Evolutionary conservation across 2,888 invertebrate species (phyloP), one percentile per base, ranked within the genome.

Genomic region (Eudemis profundana): DNA sequence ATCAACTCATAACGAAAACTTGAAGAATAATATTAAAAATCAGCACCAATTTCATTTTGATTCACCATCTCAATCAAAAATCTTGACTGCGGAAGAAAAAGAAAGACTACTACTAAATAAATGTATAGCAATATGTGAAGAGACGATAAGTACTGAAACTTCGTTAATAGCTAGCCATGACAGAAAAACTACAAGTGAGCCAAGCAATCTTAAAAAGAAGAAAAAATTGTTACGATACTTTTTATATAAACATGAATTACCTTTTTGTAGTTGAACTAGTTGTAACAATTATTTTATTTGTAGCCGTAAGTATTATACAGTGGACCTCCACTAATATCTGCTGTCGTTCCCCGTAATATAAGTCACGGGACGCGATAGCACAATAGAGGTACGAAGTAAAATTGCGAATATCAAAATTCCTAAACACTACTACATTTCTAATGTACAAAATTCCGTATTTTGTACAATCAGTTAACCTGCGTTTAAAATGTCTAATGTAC

Each of bases 1-100:
- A 63, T 44, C 65, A 2, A 91, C 91, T 14, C 77, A 86, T 69
- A 91, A 90, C 69, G 47, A 76, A 68, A 81, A 68, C 66, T 71
- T 91, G 33, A 82, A 78, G 72, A 54, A 72, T 1, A 89, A 87
- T 67, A 76, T 89, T 17, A 50, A 74, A 62, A 78, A 83, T 1
- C 72, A 82, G 67, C 75, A 76, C 50, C 76, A 69, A 69, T 86
- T 79, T 71, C 42, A 67, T 12, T 84, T 87, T 85, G 42, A 76
- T 66, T 73, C 78, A 19, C 76, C 73, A 10, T 8, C 47, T 1
- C 73, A 79, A 69, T 63, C 68, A 0, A 70, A 42, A 49, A 38
- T 68, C 17, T 66, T 87, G 49, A 79, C 69, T 59, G 74, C 63
- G 38, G 74, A 78, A 53, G 82, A 88, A 69, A 74, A 69, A 65